Evolutionary conservation across 1,140 invertebrate genomes (phyloP).

Genomic region (Drosophila navojoa): DNA sequence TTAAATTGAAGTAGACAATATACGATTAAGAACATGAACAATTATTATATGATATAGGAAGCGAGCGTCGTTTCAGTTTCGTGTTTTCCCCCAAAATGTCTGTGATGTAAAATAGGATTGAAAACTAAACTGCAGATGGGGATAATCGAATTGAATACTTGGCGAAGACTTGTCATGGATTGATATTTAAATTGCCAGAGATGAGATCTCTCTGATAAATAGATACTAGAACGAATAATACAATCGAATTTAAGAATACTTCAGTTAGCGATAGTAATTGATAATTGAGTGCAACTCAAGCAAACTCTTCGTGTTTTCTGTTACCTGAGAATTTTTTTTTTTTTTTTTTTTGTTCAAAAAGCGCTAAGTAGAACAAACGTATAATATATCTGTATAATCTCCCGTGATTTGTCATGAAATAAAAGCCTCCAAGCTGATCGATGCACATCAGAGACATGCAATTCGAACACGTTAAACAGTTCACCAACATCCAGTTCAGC

Average conservation of each 20-base stretch:
- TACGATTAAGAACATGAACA: background rate
- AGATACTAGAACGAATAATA: background rate
- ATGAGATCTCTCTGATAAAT: background rate
- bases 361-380: slow-evolving; percentile 14
- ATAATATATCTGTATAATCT: slow-evolving; percentile 11
- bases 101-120: slow-evolving; percentile 14
- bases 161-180: slow-evolving; percentile 2
- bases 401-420: background rate
- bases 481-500: background rate
- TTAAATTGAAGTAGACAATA: background rate
- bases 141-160: background rate
- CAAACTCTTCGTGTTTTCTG: background rate
- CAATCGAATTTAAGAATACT: background rate
- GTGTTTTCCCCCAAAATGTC: background rate
- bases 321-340: slow-evolving; percentile 8
- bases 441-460: background rate
- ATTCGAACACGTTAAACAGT: background rate
- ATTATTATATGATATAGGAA: background rate
- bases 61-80: background rate
- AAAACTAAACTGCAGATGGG: slow-evolving; percentile 19
- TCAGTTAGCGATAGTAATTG: background rate
- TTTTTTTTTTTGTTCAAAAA: background rate
- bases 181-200: no score
- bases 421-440: slow-evolving; percentile 6
- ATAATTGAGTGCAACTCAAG: slow-evolving; percentile 1